Evolutionary conservation across 2,888 invertebrate species (phyloP).

Genomic region (Catonia carolina): DNA sequence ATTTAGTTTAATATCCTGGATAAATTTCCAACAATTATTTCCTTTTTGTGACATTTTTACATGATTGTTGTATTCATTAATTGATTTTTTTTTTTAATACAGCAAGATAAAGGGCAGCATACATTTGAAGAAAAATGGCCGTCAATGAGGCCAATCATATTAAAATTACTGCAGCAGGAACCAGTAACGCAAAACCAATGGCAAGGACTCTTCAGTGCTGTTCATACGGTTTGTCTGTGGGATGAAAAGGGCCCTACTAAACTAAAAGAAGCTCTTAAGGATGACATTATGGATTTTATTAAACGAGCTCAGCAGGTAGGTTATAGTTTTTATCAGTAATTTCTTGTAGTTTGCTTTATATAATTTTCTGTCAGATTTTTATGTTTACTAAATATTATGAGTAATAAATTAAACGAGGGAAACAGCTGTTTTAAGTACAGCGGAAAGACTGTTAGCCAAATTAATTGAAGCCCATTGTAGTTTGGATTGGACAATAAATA

Average conservation of each 20-base stretch:
- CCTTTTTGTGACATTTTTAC: not conserved
- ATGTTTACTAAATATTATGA: not conserved
- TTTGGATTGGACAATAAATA: too few species aligned
- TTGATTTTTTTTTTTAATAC: slow-evolving; percentile 32
- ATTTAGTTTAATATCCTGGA: not conserved
- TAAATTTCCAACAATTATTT: not conserved
- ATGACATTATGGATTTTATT: slow-evolving; percentile 91
- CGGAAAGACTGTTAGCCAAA: not conserved
- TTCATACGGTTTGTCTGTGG: slow-evolving; percentile 95
- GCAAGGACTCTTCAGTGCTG: slow-evolving; percentile 95
- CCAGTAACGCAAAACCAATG: slow-evolving; percentile 90
- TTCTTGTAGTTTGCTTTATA: not conserved
- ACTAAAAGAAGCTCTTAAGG: slow-evolving; percentile 79
- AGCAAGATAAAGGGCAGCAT: slow-evolving; percentile 69
- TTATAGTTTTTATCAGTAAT: not conserved
- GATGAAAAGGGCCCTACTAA: slow-evolving; percentile 91
- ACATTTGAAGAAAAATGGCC: slow-evolving; percentile 97
- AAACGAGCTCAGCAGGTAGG: slow-evolving; percentile 76
- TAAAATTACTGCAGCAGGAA: slow-evolving; percentile 90
- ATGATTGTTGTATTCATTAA: not conserved
- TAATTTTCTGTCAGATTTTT: not conserved
- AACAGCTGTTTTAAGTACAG: too few species aligned
- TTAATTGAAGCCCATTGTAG: slow-evolving; percentile 13
- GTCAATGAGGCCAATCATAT: slow-evolving; percentile 84
- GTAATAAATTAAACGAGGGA: too few species aligned